Evolutionary conservation across 1,140 invertebrate species (phyloP).

Genomic region (Drosophila prosaltans): DNA sequence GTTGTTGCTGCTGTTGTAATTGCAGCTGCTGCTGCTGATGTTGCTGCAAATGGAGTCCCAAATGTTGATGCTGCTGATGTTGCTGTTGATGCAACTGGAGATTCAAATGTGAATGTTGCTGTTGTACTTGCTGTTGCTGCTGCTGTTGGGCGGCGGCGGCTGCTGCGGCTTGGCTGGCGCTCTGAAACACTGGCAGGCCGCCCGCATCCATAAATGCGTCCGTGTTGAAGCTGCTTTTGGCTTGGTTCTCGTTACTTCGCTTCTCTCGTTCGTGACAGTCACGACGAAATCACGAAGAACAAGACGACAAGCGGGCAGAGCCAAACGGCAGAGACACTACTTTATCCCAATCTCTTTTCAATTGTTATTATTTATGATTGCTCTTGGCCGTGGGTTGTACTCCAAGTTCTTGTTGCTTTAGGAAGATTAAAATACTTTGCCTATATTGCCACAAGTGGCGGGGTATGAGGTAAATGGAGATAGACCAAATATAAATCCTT

Average conservation of each 20-base stretch:
- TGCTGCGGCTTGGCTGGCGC: slow-evolving; percentile 82
- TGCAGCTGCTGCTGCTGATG: slow-evolving; percentile 65
- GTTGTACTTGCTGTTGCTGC: slow-evolving; percentile 60
- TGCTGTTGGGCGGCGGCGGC: slow-evolving; percentile 78
- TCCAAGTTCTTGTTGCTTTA: neutral
- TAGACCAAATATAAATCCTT: neutral
- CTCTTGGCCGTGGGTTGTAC: slow-evolving; percentile 1
- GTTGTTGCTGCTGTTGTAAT: slow-evolving; percentile 53
- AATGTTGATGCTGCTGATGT: slow-evolving; percentile 74
- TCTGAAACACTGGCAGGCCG: slow-evolving; percentile 83
- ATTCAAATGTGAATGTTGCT: slow-evolving; percentile 74
- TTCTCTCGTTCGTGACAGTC: slow-evolving; percentile 72
- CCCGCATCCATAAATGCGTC: slow-evolving; percentile 83
- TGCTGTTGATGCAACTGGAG: slow-evolving; percentile 73
- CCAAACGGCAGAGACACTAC: slow-evolving; percentile 43
- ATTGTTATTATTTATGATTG: slow-evolving; percentile 13
- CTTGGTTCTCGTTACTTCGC: slow-evolving; percentile 75
- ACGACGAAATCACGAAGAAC: slow-evolving; percentile 77
- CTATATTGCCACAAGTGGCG: slow-evolving; percentile 44
- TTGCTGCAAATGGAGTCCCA: slow-evolving; percentile 63
- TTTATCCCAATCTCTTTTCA: slow-evolving; percentile 12
- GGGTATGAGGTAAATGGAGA: slow-evolving; percentile 42
- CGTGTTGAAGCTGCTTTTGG: slow-evolving; percentile 76
- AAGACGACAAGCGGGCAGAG: slow-evolving; percentile 47
- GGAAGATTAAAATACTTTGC: slow-evolving; percentile 19